phyloP scores from a whole-genome alignment of 2,797 vertebrate species.

The Astyanax mexicanus region DNA sequence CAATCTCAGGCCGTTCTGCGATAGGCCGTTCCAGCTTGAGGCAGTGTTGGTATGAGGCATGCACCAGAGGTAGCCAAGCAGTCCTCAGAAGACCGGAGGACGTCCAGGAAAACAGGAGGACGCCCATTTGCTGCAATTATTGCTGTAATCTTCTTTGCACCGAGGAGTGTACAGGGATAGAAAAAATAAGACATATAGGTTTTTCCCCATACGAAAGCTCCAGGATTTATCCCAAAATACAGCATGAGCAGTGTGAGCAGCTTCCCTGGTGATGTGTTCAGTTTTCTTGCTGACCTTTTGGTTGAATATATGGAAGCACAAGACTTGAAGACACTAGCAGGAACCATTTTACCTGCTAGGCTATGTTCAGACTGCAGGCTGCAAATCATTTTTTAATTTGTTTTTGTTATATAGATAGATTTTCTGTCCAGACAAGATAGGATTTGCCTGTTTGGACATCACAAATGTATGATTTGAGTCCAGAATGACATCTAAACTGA shows the following conservation, averaged over 20 bases:
- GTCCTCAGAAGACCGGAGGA: conserved; percentile 49
- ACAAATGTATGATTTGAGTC: no score
- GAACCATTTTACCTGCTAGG: conserved; percentile 61
- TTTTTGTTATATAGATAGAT: no score
- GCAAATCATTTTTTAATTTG: no score
- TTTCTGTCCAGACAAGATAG: no score
- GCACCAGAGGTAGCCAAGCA: conserved; percentile 64
- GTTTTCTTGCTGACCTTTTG: conserved; percentile 47
- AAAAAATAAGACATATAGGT: conserved; percentile 44
- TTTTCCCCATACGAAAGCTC: conserved; percentile 49
- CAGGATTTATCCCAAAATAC: conserved; percentile 42
- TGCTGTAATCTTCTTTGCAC: conserved; percentile 40
- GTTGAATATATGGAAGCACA: conserved; percentile 67
- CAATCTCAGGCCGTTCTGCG: conserved; percentile 1
- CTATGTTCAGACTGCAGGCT: no score
- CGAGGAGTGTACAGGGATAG: conserved; percentile 33
- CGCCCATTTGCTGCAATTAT: conserved; percentile 54
- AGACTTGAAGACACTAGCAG: conserved; percentile 71
- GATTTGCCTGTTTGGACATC: no score
- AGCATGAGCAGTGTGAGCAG: conserved; percentile 40
- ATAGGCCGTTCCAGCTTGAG: conserved; percentile 53
- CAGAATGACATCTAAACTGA: no score
- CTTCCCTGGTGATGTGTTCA: conserved; percentile 26
- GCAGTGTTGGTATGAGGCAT: conserved; percentile 50
- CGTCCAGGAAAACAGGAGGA: conserved; percentile 49